A percentile compares a stretch with the other conserved stretches of the same genome.
phyloP scores from a whole-genome alignment of 2,113 vertebrate species.

The Parus major region DNA sequence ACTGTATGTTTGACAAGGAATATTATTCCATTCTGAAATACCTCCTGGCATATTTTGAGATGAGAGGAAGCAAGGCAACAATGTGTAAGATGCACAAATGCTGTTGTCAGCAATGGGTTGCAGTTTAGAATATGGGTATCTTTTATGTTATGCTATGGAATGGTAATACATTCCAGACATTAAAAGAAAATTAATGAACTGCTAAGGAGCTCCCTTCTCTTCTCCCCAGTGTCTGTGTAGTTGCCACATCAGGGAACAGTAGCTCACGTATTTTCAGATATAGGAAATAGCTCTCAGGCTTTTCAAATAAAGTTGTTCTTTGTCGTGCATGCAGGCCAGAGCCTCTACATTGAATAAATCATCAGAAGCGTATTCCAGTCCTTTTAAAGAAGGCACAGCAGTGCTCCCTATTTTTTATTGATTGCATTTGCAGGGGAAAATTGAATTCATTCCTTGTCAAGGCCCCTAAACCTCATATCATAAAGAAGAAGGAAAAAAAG shows the following conservation, averaged over 20 bases:
- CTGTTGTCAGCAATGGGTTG: not conserved
- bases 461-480: slow-evolving; percentile 12
- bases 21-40: not conserved
- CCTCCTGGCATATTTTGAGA: not conserved
- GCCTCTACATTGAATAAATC: slow-evolving; percentile 59
- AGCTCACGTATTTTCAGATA: slow-evolving; percentile 8
- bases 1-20: accelerated
- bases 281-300: slow-evolving; percentile 20
- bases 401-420: slow-evolving; percentile 34
- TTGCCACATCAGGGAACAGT: not conserved
- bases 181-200: not conserved
- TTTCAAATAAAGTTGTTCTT: slow-evolving; percentile 48
- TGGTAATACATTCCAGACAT: not conserved
- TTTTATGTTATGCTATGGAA: not conserved
- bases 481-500: slow-evolving; percentile 19
- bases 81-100: not conserved
- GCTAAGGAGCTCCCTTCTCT: not conserved
- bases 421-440: slow-evolving; percentile 60
- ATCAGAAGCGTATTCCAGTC: slow-evolving; percentile 40
- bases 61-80: not conserved
- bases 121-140: not conserved
- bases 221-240: not conserved
- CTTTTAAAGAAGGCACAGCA: slow-evolving; percentile 29
- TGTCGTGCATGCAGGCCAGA: not conserved
- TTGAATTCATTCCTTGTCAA: slow-evolving; percentile 58